Percentiles rank a stretch among this genome's conserved stretches.
Evolutionary conservation across 1,140 invertebrate species (phyloP).

Genomic region (Magallana angulata): DNA sequence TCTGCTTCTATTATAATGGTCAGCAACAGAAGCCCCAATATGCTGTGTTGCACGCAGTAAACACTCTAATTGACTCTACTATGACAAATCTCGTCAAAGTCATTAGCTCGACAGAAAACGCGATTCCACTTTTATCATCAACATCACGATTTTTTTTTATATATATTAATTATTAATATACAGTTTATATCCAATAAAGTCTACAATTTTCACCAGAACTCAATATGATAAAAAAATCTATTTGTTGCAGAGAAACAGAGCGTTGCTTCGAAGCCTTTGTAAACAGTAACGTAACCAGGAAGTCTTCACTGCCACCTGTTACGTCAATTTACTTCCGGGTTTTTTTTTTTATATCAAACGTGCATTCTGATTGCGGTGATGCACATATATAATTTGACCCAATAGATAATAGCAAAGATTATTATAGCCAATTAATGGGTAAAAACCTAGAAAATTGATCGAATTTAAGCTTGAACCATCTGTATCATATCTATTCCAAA

Average conservation of each 20-base stretch:
- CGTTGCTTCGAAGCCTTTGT: neutral
- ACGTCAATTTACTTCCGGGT: neutral
- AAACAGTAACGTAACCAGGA: neutral
- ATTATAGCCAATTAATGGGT: no score
- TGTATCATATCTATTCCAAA: no score
- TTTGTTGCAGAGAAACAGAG: neutral
- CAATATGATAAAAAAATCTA: neutral
- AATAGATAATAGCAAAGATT: no score
- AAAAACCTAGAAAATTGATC: no score
- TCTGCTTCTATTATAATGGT: neutral
- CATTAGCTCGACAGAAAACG: neutral
- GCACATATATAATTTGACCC: no score
- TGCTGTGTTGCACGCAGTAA: neutral
- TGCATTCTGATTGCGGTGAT: no score
- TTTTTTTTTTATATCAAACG: no score
- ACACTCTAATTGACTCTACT: neutral
- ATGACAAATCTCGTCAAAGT: neutral
- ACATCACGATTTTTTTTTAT: neutral
- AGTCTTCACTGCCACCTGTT: conserved; percentile 2
- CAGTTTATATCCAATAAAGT: neutral
- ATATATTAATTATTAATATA: neutral
- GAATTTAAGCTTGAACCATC: no score
- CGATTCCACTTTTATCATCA: neutral
- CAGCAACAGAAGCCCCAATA: neutral
- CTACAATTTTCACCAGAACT: no score